A percentile compares a stretch with the other conserved stretches of the same genome.
Evolutionary conservation across 2,113 vertebrate species (phyloP).

Genomic region (Balaenoptera acutorostrata): DNA sequence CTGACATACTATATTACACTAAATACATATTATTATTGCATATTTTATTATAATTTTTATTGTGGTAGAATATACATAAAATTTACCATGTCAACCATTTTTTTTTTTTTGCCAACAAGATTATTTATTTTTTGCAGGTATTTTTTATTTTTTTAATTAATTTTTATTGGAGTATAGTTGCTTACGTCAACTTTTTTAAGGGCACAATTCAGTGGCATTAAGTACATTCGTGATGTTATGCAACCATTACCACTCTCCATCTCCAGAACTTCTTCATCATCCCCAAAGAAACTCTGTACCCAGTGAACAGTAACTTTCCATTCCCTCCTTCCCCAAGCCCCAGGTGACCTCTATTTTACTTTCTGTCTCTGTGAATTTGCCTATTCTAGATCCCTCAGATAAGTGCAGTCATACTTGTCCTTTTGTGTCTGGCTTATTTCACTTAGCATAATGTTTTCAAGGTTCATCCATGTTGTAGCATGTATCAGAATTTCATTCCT

Average conservation of each 20-base stretch:
- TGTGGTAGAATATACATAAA: neutral
- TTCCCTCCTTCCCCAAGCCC: neutral
- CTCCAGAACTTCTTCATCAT: neutral
- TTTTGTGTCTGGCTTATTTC: neutral
- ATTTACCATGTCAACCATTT: neutral
- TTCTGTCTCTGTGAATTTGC: neutral
- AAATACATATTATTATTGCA: neutral
- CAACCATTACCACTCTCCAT: neutral
- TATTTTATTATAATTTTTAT: neutral
- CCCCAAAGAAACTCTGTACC: neutral
- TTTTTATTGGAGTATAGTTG: too few species aligned
- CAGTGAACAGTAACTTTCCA: neutral
- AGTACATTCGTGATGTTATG: neutral
- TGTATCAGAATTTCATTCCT: neutral
- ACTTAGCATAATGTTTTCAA: neutral
- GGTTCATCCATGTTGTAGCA: neutral
- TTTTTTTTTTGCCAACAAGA: neutral
- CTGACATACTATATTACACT: neutral
- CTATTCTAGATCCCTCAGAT: neutral
- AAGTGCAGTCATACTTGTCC: neutral
- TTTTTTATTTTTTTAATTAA: too few species aligned
- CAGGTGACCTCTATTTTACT: neutral
- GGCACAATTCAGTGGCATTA: neutral
- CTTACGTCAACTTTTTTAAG: neutral
- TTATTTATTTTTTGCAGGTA: too few species aligned